phyloP scores from a whole-genome alignment of 2,113 vertebrate genomes.

The Sigmodon hispidus region DNA sequence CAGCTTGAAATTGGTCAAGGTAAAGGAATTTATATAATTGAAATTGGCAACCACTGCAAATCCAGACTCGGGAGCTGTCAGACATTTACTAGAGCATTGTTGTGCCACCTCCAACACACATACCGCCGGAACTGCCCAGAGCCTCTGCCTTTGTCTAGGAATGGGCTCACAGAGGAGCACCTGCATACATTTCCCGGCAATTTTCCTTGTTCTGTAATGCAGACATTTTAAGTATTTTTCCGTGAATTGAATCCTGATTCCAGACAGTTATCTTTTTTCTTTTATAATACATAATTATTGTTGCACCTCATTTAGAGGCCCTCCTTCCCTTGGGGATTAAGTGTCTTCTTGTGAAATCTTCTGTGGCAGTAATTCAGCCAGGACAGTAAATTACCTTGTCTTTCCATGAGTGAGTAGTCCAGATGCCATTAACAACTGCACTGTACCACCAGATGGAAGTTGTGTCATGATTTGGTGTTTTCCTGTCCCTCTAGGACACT shows the following conservation, averaged over 20 bases:
- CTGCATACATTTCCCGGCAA: neutral
- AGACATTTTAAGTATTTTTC: conserved; percentile 14
- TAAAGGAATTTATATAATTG: conserved; percentile 6
- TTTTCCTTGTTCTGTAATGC: neutral
- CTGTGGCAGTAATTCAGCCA: neutral
- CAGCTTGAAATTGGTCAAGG: neutral
- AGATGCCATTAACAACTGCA: neutral
- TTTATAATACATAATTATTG: conserved; percentile 50
- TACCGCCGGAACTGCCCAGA: neutral
- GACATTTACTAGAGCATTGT: neutral
- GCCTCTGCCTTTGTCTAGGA: neutral
- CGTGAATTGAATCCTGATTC: neutral
- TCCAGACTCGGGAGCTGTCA: neutral
- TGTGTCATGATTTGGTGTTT: neutral
- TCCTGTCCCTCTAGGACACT: neutral
- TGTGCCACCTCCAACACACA: neutral
- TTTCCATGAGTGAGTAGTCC: neutral
- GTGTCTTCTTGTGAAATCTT: neutral
- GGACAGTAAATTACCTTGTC: neutral
- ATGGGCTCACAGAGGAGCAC: neutral
- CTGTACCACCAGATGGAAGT: neutral
- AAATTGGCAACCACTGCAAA: neutral
- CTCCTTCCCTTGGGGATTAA: conserved; percentile 31
- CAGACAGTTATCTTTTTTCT: conserved; percentile 2
- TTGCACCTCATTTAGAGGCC: neutral